Evolutionary conservation across 2,888 invertebrate genomes (phyloP), one percentile per base, ranked within the genome.

Genomic region (Masnerella sp.): DNA sequence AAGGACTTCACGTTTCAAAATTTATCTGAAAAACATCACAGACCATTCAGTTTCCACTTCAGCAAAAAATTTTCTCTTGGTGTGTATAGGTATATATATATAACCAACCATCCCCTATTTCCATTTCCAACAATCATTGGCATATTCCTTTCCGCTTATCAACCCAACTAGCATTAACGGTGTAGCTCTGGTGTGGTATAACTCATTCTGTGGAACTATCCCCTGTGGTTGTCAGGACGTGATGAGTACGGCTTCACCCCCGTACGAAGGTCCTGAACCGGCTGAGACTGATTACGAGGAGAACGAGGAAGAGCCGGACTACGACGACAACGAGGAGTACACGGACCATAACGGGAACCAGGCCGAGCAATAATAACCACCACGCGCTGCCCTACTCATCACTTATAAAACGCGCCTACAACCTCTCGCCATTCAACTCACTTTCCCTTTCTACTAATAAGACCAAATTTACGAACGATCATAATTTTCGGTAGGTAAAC

Each of bases 241-340:
- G 69, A 80, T 82, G 79, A 87, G 85, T 70, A 84, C 86, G 40
- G 88, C 90, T 73, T 87, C 89, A 73, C 89, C 91, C 77, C 85
- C 88, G 74, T 88, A 89, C 81, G 90, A 89, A 82, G 90, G 90
- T 80, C 90, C 91, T 75, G 89, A 90, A 75, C 91, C 91, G 64
- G 87, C 87, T 22, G 90, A 91, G 85, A 90, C 90, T 59, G 90
- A 90, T 77, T 90, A 90, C 74, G 91, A 91, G 76, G 90, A 90
- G 75, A 88, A 79, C 85, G 91, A 82, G 85, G 89, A 88, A 54
- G 90, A 90, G 30, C 90, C 42, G 30, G 64, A 71, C 5, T 64
- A 71, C 34, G 64, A 65, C 0, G 71, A 71, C 45, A 58, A 91
- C 79, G 91, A 91, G 72, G 91, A 90, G 32, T 81, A 92, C 88